Evolutionary conservation across 23 tunicate species (phyloP).

Genomic region (Diplosoma virens): DNA sequence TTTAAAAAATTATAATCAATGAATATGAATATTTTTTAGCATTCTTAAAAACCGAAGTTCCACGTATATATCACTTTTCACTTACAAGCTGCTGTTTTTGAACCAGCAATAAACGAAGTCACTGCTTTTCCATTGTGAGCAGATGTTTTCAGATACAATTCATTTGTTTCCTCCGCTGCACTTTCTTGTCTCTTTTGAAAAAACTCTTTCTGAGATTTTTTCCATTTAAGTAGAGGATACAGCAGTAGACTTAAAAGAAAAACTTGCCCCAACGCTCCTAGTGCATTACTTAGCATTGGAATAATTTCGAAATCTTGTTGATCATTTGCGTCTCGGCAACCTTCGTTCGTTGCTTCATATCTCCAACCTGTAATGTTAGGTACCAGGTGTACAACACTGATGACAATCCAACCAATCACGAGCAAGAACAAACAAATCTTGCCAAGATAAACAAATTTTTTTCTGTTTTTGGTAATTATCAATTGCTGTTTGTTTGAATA

Average conservation of each 20-base stretch:
- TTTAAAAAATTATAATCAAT: too few relatives aligned
- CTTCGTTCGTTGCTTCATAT: constrained; percentile 48
- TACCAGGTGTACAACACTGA: constrained; percentile 36
- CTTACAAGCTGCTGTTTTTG: too few relatives aligned
- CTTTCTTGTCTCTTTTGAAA: too few relatives aligned
- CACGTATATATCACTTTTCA: too few relatives aligned
- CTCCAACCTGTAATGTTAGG: constrained; percentile 61
- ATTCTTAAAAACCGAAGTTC: too few relatives aligned
- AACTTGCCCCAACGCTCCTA: constrained; percentile 29
- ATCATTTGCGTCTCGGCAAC: constrained; percentile 56
- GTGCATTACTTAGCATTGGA: constrained; percentile 20
- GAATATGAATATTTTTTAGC: too few relatives aligned
- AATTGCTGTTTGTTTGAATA: constrained; percentile 42
- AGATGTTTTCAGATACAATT: too few relatives aligned
- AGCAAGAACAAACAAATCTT: constrained; percentile 31
- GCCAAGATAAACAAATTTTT: constrained; percentile 13
- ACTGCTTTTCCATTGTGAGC: too few relatives aligned
- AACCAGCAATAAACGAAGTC: too few relatives aligned
- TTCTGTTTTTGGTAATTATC: constrained; percentile 21
- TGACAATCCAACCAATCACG: constrained; percentile 14
- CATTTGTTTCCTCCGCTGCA: too few relatives aligned
- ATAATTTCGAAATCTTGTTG: constrained; percentile 41
- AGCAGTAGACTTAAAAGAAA: constrained; percentile 17
- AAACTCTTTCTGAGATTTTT: too few relatives aligned
- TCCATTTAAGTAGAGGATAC: constrained; percentile 6